Base-by-base conservation (phyloP, 2,113 vertebrate genomes). In the Corvus hawaiiensis region DNA sequence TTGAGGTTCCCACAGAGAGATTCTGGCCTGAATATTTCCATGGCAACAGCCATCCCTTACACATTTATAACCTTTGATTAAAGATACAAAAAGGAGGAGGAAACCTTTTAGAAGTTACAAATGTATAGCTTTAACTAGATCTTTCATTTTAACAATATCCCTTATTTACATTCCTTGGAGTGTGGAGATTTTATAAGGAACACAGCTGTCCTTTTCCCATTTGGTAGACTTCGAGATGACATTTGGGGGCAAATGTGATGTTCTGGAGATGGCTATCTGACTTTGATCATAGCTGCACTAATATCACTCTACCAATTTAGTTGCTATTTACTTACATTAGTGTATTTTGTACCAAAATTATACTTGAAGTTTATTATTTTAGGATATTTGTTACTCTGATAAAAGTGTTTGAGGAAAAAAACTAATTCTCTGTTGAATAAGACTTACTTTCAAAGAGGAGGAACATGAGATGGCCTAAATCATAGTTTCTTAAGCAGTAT, bases 1-100 rank as follows among this genome's bases (percentile, higher is more conserved):
- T 92, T 95, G 91, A 96, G 89, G 52, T 84, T 94, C 89, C 73
- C 80, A 74, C 76, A 49, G 86, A 89, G 88, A 32, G 61, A 84
- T 84, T 48, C 44, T 63, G 49, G 61, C 66, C 91, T 82, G 56
- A 19, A 1, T 44, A 81, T 95, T 94, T 81, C 96, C 94, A 95
- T 95, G 95, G 89, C 89, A 96, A 97, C 94, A 13, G 56, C 76
- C 48, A 41, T 95, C 80, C 74, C 62, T 55, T 84, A 72, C 39
- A 64, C 73, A 41, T 93, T 93, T 93, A 71, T 71, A 87, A 84
- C 86, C 72, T 94, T 91, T 84, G 80, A 95, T 78, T 94, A 84
- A 93, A 90, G 83, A 75, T 78, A 89, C 5, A 39, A 37, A 88
- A 92, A 68, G 43, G 52, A 55, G 32, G 39, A 52, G 24, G 9